Conservation (phyloP, 2,888 invertebrate genomes). For the Agrilus cyanescens region DNA sequence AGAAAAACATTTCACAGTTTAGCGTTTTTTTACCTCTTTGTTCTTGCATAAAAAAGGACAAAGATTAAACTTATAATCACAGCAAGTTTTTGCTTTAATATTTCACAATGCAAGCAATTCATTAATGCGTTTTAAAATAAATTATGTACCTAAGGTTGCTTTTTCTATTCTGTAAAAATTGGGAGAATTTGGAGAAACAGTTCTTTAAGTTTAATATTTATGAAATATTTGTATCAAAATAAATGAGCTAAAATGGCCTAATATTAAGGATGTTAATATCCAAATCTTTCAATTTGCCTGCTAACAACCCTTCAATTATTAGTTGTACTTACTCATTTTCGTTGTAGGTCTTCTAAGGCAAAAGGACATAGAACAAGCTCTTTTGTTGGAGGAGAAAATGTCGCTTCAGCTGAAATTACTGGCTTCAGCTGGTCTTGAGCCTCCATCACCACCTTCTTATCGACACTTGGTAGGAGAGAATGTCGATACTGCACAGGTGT, state of each 20-base stretch:
- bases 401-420: constrained; percentile 66
- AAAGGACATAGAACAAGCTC: constrained; percentile 79
- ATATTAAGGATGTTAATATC: no score
- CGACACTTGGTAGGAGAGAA: constrained; percentile 65
- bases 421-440: constrained; percentile 54
- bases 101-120: no score
- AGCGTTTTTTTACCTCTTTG: no score
- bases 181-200: no score
- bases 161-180: no score
- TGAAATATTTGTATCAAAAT: neutral
- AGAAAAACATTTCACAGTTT: no score
- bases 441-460: constrained; percentile 56
- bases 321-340: constrained; percentile 5
- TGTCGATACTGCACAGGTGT: constrained; percentile 63
- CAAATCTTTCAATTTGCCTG: constrained; percentile 2
- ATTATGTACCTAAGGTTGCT: no score
- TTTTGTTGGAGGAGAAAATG: constrained; percentile 81
- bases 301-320: constrained; percentile 1
- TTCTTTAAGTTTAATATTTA: neutral
- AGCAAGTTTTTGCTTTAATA: no score
- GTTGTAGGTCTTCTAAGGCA: constrained; percentile 66
- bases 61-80: no score
- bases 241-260: neutral
- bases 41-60: no score
- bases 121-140: no score